Evolutionary conservation across 2,888 invertebrate species (phyloP), one percentile per base, ranked within the genome.

Genomic region (Tipula lateralis): DNA sequence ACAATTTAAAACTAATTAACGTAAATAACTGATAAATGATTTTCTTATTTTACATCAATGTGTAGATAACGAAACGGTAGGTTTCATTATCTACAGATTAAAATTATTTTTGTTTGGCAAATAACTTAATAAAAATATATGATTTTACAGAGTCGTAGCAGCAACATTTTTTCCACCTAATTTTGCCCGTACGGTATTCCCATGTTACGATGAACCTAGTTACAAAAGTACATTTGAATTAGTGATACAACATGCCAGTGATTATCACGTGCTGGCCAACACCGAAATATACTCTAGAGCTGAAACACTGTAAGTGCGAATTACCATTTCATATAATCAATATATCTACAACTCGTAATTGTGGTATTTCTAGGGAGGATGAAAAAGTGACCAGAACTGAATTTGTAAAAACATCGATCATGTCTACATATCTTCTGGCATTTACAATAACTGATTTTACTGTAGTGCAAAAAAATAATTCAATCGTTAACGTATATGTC

Each of bases 371-470:
- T 24, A 66, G 66, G 19, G 66, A 66, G 24, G 24, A 66, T 66
- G 66, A 24, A 2, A 24, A 19, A 7, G 24, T 66, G 50, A 34
- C 9, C 0, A 83, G 30, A 83, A 85, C 84, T 1, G 30, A 91
- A 85, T 91, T 91, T 85, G 88, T 90, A 86, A 91, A 91, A 81
- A 92, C 92, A 0, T 87, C 91, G 0, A 88, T 91, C 19, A 95
- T 95, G 95, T 94, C 95, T 1, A 91, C 94, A 0, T 96, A 96
- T 87, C 91, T 95, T 1, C 90, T 95, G 4, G 95, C 95, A 0
- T 94, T 95, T 88, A 91, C 94, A 1, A 93, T 96, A 30, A 88
- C 88, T 84, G 88, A 89, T 85, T 89, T 89, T 86, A 85, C 82
- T 83, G 84, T 86, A 36, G 85, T 85, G 12, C 39, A 84, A 24